Percentiles rank a stretch among this genome's conserved stretches.
Evolutionary conservation across 2,888 invertebrate species (phyloP).

Genomic region (Lottia gigantea): DNA sequence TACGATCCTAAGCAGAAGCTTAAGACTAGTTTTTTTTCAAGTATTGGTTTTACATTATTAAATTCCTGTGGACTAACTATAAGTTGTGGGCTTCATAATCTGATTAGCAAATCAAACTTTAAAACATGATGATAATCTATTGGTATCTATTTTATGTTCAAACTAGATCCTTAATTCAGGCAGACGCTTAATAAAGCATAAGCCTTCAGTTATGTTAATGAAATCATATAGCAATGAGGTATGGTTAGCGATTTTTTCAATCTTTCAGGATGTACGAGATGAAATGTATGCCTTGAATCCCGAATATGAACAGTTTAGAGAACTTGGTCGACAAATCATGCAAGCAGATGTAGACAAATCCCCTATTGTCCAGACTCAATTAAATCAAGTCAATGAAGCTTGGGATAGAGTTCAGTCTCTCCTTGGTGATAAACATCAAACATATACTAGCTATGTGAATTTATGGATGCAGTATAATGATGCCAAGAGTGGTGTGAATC

Average conservation of each 20-base stretch:
- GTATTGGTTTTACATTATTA: too few relatives aligned
- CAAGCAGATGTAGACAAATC: conserved; percentile 51
- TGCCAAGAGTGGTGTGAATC: conserved; percentile 48
- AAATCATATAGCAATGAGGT: too few relatives aligned
- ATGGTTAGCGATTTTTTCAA: not conserved
- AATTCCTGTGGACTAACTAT: too few relatives aligned
- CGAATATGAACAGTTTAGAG: conserved; percentile 78
- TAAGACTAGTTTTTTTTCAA: too few relatives aligned
- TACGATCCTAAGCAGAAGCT: not conserved
- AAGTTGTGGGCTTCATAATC: too few relatives aligned
- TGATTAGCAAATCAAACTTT: too few relatives aligned
- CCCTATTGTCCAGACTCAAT: conserved; percentile 49
- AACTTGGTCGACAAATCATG: conserved; percentile 76
- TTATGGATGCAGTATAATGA: conserved; percentile 63
- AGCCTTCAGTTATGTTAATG: too few relatives aligned
- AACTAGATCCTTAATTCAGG: too few relatives aligned
- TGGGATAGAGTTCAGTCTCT: conserved; percentile 58
- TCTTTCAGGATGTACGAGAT: conserved; percentile 52
- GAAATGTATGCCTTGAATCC: conserved; percentile 56
- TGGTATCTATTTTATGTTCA: too few relatives aligned
- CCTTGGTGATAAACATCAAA: conserved; percentile 51
- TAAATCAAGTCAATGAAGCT: conserved; percentile 46
- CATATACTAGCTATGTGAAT: conserved; percentile 45
- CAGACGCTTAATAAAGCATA: too few relatives aligned
- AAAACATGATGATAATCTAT: too few relatives aligned